phyloP scores from a whole-genome alignment of 2,113 vertebrate species.

The Leptobrachium ailaonicum region DNA sequence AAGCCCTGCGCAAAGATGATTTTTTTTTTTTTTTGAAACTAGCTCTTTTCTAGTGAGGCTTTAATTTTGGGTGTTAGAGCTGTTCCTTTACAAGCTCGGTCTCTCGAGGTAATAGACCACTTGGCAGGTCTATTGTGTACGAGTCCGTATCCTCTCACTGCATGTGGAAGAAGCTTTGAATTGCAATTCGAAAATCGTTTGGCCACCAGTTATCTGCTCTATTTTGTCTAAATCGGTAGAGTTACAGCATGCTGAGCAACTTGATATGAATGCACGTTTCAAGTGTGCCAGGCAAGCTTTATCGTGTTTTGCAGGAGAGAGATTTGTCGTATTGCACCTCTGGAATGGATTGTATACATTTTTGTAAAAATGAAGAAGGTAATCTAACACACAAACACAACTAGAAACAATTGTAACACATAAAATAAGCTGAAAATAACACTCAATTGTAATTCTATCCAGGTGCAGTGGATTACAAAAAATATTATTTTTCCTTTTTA shows the following conservation, averaged over 20 bases:
- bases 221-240: background rate
- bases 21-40: background rate
- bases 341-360: background rate
- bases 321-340: background rate
- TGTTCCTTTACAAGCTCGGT: background rate
- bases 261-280: background rate
- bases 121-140: background rate
- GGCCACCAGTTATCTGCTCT: background rate
- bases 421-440: background rate
- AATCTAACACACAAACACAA: background rate
- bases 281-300: background rate
- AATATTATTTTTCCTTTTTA: background rate
- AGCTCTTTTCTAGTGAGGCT: background rate
- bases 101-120: constrained; percentile 14
- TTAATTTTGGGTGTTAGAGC: background rate
- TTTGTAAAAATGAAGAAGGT: background rate
- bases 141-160: background rate
- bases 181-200: constrained; percentile 1
- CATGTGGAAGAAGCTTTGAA: background rate
- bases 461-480: background rate
- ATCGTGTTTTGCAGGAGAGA: constrained; percentile 1
- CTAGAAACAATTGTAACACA: background rate
- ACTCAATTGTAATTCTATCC: background rate
- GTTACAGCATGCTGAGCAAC: background rate
- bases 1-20: constrained; percentile 2